These are phyloP conservation scores for Cladopsammia gracilis DNA, from an alignment of 64 coral and sea anemone genomes.

Conservation along the genomic window DNA sequence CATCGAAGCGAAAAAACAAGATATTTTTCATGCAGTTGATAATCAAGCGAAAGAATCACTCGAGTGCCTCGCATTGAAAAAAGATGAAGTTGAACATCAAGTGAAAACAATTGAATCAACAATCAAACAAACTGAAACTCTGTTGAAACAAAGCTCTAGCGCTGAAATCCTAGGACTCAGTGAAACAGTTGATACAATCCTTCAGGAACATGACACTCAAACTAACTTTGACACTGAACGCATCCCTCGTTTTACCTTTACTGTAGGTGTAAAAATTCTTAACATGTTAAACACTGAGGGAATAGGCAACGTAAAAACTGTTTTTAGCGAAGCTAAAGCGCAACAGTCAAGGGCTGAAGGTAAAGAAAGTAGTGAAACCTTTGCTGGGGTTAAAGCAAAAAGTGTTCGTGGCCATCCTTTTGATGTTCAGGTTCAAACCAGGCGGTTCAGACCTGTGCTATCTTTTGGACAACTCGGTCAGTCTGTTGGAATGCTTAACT, in stretches of 20 bases:
- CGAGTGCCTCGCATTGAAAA: background rate
- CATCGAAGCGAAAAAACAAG: too few relatives aligned
- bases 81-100: too few relatives aligned
- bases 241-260: background rate
- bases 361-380: constrained; percentile 21
- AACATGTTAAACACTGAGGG: background rate
- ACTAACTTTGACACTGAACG: too few relatives aligned
- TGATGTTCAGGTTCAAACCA: constrained; percentile 7
- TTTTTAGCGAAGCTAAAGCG: background rate
- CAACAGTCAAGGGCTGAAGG: constrained; percentile 27
- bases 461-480: constrained; percentile 31
- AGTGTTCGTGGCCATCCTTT: constrained; percentile 20
- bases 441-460: constrained; percentile 16
- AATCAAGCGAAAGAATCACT: background rate
- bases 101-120: too few relatives aligned
- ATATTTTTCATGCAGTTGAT: background rate
- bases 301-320: background rate
- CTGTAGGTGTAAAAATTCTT: background rate
- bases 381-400: constrained; percentile 38
- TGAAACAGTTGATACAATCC: too few relatives aligned
- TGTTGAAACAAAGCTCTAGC: too few relatives aligned
- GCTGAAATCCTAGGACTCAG: too few relatives aligned
- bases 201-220: too few relatives aligned
- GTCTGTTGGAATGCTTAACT: background rate
- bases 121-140: too few relatives aligned